Percentiles rank a stretch among this genome's conserved stretches.
Conservation (phyloP, 1,140 invertebrate genomes). For the Leptinotarsa lineolata region DNA sequence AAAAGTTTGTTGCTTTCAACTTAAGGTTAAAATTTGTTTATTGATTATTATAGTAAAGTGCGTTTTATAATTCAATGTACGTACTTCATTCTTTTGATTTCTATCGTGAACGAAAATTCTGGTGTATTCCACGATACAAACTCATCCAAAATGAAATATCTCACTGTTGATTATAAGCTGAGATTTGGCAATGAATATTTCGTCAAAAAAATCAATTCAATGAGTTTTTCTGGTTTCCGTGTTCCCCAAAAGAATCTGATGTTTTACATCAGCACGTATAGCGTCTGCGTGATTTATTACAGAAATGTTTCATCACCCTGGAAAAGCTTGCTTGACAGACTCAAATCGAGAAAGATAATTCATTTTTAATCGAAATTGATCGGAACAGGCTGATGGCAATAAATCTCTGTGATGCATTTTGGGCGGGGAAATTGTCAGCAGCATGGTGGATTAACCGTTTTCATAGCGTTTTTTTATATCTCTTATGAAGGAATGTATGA, state of each 20-base stretch:
- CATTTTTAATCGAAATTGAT: neutral
- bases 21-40: too few relatives aligned
- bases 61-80: too few relatives aligned
- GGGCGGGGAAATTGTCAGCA: neutral
- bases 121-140: too few relatives aligned
- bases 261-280: neutral
- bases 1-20: too few relatives aligned
- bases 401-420: neutral
- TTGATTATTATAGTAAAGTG: too few relatives aligned
- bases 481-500: too few relatives aligned
- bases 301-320: neutral
- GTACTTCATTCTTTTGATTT: too few relatives aligned
- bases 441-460: neutral
- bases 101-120: too few relatives aligned
- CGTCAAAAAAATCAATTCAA: neutral
- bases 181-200: neutral
- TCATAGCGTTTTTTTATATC: neutral
- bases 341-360: neutral
- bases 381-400: neutral
- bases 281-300: neutral
- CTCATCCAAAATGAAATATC: too few relatives aligned
- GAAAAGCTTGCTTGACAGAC: neutral
- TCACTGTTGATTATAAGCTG: neutral
- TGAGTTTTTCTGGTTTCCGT: neutral
- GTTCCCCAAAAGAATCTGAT: neutral